Conservation (phyloP, 2,113 vertebrate species). For the Eira barbara region DNA sequence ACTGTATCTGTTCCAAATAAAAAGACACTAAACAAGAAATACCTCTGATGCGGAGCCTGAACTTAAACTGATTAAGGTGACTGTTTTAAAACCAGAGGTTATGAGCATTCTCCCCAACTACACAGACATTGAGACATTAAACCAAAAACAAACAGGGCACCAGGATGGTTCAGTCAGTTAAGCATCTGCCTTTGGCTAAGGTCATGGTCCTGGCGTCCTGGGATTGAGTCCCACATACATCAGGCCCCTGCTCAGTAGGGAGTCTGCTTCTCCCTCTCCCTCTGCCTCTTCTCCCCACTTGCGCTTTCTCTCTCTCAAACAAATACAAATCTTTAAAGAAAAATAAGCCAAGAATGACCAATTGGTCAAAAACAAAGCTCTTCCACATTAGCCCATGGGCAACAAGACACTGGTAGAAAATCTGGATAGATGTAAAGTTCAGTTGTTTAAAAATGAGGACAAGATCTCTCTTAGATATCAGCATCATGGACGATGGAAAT, state of each 20-base stretch:
- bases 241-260: not conserved
- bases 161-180: not conserved
- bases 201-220: too few relatives aligned
- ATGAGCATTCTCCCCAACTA: not conserved
- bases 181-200: not conserved
- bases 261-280: not conserved
- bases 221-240: not conserved
- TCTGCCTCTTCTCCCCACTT: not conserved
- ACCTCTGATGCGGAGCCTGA: not conserved
- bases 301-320: not conserved
- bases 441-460: not conserved
- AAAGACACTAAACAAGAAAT: slow-evolving; percentile 5
- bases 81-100: not conserved
- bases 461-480: not conserved
- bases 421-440: not conserved
- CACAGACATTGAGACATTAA: not conserved
- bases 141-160: not conserved
- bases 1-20: not conserved
- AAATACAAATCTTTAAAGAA: not conserved
- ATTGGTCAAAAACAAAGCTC: slow-evolving; percentile 1
- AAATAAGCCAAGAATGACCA: not conserved
- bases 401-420: not conserved
- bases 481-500: not conserved
- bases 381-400: not conserved
- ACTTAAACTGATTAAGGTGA: not conserved